phyloP scores from a whole-genome alignment of 2,888 invertebrate species.

The Yponomeuta sedellus region DNA sequence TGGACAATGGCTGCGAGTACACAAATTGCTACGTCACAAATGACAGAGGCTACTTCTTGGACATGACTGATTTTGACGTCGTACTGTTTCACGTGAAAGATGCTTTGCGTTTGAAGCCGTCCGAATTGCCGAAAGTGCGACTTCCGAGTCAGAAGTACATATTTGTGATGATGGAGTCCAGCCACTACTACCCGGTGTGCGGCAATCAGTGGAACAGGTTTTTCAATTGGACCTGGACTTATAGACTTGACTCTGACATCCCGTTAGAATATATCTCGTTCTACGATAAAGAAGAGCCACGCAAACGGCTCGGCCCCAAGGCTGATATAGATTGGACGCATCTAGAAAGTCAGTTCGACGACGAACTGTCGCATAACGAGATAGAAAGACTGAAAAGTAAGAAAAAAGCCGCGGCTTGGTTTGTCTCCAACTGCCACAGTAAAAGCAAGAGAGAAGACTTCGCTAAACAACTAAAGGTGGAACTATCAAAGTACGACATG shows the following conservation, averaged over 20 bases:
- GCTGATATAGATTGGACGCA: conserved; percentile 15
- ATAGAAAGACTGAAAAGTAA: conserved; percentile 13
- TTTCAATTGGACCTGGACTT: conserved; percentile 28
- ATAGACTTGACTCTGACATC: conserved; percentile 23
- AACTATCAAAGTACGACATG: conserved; percentile 18
- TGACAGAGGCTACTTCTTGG: conserved; percentile 20
- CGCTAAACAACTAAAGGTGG: conserved; percentile 14
- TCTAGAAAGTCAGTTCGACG: conserved; percentile 4
- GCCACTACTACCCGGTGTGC: conserved; percentile 23
- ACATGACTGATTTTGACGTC: conserved; percentile 10
- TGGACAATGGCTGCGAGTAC: conserved; percentile 24
- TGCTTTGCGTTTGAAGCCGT: neutral
- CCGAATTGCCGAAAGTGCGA: conserved; percentile 18
- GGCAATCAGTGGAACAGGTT: conserved; percentile 19
- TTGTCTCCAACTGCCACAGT: conserved; percentile 18
- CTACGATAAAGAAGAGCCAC: neutral
- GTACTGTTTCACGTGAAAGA: conserved; percentile 3
- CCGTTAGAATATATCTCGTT: conserved; percentile 22
- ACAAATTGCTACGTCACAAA: conserved; percentile 29
- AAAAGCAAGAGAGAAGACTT: conserved; percentile 15
- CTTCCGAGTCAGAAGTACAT: conserved; percentile 22
- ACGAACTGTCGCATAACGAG: neutral
- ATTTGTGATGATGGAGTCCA: conserved; percentile 23
- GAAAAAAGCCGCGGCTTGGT: conserved; percentile 18
- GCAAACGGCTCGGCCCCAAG: conserved; percentile 15